Conservation (phyloP, 2,888 invertebrate species). For the Pycnomerus fuliginosus region DNA sequence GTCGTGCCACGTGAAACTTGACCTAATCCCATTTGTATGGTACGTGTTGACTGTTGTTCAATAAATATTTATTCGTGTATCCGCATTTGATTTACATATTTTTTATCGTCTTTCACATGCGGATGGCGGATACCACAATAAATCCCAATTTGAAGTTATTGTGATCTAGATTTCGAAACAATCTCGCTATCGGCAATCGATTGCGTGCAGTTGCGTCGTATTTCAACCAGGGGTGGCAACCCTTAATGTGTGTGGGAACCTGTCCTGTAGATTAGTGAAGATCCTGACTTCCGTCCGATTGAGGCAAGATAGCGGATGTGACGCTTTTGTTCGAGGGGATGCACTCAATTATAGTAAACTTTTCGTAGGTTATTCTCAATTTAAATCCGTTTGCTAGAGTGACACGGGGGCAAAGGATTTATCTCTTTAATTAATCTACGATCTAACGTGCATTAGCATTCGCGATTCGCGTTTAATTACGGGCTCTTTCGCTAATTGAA, state of each 20-base stretch:
- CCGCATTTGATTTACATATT: slow-evolving; percentile 24
- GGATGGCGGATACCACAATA: slow-evolving; percentile 19
- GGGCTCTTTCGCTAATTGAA: too few species aligned
- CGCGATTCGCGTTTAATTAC: too few species aligned
- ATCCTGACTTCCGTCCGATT: slow-evolving; percentile 46
- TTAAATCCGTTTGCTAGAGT: not conserved
- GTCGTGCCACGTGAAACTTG: slow-evolving; percentile 36
- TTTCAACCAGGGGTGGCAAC: slow-evolving; percentile 27
- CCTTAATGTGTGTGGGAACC: slow-evolving; percentile 48
- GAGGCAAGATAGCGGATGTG: slow-evolving; percentile 37
- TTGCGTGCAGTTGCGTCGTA: slow-evolving; percentile 13
- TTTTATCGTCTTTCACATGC: slow-evolving; percentile 17
- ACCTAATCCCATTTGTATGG: slow-evolving; percentile 40
- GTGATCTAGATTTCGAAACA: slow-evolving; percentile 9
- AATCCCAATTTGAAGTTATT: slow-evolving; percentile 23
- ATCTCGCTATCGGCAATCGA: slow-evolving; percentile 13
- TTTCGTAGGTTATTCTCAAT: too few species aligned
- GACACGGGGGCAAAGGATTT: slow-evolving; percentile 33
- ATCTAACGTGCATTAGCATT: slow-evolving; percentile 30
- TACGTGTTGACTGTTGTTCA: slow-evolving; percentile 33
- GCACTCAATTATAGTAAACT: slow-evolving; percentile 10
- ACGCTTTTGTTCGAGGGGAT: slow-evolving; percentile 23
- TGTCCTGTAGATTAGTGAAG: slow-evolving; percentile 45
- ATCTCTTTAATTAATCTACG: slow-evolving; percentile 37
- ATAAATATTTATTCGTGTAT: slow-evolving; percentile 34